Conservation (phyloP, 2,113 vertebrate species). For the Serinus canaria region DNA sequence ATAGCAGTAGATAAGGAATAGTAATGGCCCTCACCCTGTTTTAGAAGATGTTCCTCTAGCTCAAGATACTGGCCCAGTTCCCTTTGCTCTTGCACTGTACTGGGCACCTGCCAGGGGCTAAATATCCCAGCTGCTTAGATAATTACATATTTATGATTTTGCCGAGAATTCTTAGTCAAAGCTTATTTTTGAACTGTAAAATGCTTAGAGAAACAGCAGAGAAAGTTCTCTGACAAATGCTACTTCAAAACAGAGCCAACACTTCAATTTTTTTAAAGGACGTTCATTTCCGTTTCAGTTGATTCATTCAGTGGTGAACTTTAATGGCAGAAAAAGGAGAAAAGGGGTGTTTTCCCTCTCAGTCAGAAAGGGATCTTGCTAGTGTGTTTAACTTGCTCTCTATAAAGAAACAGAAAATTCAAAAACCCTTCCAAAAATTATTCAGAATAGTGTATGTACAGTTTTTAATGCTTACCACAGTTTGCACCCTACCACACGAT, state of each 20-base stretch:
- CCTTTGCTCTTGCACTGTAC: neutral
- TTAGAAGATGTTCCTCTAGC: neutral
- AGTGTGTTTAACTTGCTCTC: neutral
- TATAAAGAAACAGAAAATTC: neutral
- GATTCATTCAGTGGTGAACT: neutral
- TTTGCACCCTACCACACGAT: neutral
- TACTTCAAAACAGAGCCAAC: neutral
- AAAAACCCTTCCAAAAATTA: neutral
- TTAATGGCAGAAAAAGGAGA: neutral
- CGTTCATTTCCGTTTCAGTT: neutral
- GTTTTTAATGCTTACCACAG: neutral
- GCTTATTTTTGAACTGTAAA: constrained; percentile 24
- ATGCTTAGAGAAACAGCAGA: neutral
- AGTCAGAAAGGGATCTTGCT: neutral
- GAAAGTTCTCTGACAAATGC: neutral
- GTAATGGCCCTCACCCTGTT: neutral
- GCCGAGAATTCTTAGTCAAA: constrained; percentile 46
- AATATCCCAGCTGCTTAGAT: neutral
- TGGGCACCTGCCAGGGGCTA: constrained; percentile 36
- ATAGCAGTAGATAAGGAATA: neutral
- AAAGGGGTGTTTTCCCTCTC: neutral
- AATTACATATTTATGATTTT: constrained; percentile 56
- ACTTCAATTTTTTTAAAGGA: neutral
- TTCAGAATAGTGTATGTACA: neutral
- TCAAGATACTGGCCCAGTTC: neutral